Conservation (phyloP, 2,113 vertebrate species). For the Nestor notabilis region DNA sequence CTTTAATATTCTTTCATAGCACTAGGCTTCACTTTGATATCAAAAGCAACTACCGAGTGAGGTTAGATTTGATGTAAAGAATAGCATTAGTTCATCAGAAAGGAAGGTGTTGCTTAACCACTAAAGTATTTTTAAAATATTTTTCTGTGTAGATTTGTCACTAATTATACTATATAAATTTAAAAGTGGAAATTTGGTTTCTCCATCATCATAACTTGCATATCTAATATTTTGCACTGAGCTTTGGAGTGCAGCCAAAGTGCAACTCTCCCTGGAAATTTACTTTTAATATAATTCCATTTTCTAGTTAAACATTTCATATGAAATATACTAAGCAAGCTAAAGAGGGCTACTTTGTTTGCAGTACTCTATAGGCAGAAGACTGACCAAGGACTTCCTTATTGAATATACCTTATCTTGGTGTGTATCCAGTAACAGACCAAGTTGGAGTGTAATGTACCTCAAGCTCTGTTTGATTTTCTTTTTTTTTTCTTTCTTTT, state of each 20-base stretch:
- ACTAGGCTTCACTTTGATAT: background rate
- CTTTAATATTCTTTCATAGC: background rate
- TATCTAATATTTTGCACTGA: background rate
- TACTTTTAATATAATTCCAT: background rate
- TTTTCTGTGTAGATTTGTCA: slow-evolving; percentile 8
- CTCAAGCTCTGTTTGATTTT: slow-evolving; percentile 33
- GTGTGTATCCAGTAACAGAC: background rate
- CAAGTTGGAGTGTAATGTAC: background rate
- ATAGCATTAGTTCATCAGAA: background rate
- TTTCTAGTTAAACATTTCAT: slow-evolving; percentile 42
- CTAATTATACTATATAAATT: background rate
- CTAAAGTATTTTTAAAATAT: background rate
- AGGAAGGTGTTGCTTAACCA: background rate
- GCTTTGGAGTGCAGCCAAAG: background rate
- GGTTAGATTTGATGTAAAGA: background rate
- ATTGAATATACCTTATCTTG: slow-evolving; percentile 41
- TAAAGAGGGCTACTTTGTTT: background rate
- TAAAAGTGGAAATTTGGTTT: slow-evolving; percentile 12
- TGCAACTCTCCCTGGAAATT: slow-evolving; percentile 8
- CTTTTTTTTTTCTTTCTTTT: background rate
- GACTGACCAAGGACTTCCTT: slow-evolving; percentile 56
- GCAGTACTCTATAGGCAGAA: background rate
- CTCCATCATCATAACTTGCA: background rate
- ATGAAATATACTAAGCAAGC: background rate
- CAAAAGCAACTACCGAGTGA: background rate